Percentiles rank a stretch among this genome's conserved stretches.
phyloP scores from a whole-genome alignment of 2,113 vertebrate species.

The Leptosomus discolor region DNA sequence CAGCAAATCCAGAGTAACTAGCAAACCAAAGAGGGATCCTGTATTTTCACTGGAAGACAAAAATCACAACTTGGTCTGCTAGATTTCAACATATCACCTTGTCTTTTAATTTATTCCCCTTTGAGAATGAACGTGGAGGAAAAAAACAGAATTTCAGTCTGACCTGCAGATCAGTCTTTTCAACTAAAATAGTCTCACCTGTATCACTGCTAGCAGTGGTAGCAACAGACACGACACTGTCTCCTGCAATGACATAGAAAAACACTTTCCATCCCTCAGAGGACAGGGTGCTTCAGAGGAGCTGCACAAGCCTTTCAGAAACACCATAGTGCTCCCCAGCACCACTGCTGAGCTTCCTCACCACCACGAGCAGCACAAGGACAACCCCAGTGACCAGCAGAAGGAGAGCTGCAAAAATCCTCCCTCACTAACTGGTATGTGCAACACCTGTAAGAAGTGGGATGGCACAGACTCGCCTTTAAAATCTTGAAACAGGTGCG shows the following conservation, averaged over 20 bases:
- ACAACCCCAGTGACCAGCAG: fast-evolving
- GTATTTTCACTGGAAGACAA: background rate
- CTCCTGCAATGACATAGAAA: background rate
- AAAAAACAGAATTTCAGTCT: background rate
- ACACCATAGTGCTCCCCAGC: fast-evolving
- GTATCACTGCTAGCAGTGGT: background rate
- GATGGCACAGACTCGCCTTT: background rate
- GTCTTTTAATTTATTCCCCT: background rate
- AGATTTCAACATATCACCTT: background rate
- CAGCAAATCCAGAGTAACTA: background rate
- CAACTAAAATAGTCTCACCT: background rate
- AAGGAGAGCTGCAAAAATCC: background rate
- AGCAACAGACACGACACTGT: background rate
- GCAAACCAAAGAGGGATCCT: background rate
- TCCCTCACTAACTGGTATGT: background rate
- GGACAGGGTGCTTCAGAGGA: background rate
- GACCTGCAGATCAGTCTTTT: background rate
- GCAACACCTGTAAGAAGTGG: background rate
- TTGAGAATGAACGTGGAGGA: fast-evolving
- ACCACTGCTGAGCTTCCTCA: background rate
- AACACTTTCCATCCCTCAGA: background rate
- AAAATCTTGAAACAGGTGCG: background rate
- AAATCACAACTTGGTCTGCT: background rate
- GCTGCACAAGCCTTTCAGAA: background rate
- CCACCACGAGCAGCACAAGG: background rate